Evolutionary conservation across 2,113 vertebrate genomes (phyloP).

Genomic region (Candoia aspera): DNA sequence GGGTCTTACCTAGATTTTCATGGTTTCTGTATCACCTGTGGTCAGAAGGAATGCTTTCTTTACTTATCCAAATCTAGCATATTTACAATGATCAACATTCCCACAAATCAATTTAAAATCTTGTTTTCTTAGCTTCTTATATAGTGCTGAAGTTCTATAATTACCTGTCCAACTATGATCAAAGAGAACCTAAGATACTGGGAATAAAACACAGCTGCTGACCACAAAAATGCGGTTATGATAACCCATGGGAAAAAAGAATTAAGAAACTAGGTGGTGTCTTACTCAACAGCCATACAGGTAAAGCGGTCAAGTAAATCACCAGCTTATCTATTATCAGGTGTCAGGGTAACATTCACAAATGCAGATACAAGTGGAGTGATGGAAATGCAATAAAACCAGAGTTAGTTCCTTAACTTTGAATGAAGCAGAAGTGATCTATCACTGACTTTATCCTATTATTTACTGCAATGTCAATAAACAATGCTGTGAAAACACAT

Average conservation of each 20-base stretch:
- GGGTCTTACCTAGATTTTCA: background rate
- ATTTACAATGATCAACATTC: background rate
- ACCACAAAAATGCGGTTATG: background rate
- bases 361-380: background rate
- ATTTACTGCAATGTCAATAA: background rate
- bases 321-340: background rate
- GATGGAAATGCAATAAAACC: background rate
- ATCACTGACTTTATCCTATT: background rate
- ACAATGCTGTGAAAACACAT: background rate
- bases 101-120: background rate
- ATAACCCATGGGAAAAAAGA: background rate
- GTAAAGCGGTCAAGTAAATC: background rate
- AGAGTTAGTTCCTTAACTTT: background rate
- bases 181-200: background rate
- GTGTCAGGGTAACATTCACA: background rate
- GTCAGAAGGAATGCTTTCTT: background rate
- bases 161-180: background rate
- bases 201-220: background rate
- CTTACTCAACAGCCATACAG: background rate
- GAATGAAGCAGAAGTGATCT: background rate
- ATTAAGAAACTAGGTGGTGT: background rate
- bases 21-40: background rate
- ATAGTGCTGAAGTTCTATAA: background rate
- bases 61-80: background rate
- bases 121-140: background rate